phyloP scores from a whole-genome alignment of 2,797 vertebrate genomes.

The Eulemur rubriventer region DNA sequence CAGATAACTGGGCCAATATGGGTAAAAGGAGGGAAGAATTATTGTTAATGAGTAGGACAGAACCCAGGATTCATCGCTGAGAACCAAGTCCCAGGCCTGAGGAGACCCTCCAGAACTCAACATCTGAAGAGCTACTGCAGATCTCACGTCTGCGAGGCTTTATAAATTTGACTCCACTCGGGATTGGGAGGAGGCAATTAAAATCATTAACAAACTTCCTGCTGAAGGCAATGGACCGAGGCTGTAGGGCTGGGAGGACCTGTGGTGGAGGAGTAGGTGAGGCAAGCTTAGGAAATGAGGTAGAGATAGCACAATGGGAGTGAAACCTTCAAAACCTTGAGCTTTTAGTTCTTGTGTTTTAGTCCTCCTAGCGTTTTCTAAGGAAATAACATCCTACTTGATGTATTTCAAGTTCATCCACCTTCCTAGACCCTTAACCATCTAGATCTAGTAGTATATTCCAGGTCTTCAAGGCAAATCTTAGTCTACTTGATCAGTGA shows the following conservation, averaged over 20 bases:
- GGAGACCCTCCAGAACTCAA: not conserved
- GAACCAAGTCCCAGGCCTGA: not conserved
- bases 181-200: not conserved
- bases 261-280: too few species aligned
- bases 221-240: not conserved
- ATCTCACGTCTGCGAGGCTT: rapidly evolving
- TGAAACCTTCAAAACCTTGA: not conserved
- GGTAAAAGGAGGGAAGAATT: not conserved
- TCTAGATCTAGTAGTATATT: not conserved
- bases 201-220: not conserved
- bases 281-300: not conserved
- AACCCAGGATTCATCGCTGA: not conserved
- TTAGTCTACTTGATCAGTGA: not conserved
- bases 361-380: not conserved
- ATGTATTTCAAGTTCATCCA: not conserved
- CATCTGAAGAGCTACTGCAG: not conserved
- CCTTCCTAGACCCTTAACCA: not conserved
- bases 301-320: not conserved
- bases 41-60: not conserved
- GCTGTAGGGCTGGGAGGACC: not conserved
- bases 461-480: not conserved
- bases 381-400: not conserved
- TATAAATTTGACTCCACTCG: not conserved
- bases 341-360: rapidly evolving
- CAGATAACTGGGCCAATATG: too few species aligned